Evolutionary conservation across 2,113 vertebrate genomes (phyloP).

Genomic region (Nannospalax galili): DNA sequence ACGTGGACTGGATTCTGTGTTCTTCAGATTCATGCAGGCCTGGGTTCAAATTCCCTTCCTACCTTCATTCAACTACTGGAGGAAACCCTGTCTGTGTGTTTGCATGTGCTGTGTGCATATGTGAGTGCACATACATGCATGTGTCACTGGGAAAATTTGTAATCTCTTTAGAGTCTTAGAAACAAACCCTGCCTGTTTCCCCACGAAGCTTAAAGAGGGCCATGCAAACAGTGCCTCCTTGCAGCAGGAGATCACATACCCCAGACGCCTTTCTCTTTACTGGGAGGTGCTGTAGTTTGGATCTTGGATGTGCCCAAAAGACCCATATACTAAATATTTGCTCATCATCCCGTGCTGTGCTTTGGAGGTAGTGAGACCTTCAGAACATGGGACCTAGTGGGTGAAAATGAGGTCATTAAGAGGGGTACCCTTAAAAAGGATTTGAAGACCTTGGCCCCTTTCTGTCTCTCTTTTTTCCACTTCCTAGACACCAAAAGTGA

Average conservation of each 20-base stretch:
- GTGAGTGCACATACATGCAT: background rate
- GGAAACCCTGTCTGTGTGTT: background rate
- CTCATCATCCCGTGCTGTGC: too few relatives aligned
- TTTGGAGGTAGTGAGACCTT: background rate
- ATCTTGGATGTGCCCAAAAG: background rate
- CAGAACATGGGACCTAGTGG: background rate
- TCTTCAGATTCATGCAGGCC: background rate
- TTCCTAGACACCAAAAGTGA: background rate
- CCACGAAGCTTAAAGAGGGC: too few relatives aligned
- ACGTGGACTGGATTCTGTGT: background rate
- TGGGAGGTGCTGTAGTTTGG: background rate
- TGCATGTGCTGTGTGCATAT: background rate
- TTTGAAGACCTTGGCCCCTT: too few relatives aligned
- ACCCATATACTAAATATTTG: too few relatives aligned
- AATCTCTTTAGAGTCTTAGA: background rate
- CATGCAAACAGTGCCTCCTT: too few relatives aligned
- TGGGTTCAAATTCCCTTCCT: background rate
- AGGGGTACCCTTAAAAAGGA: background rate
- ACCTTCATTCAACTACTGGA: background rate
- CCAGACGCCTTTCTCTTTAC: background rate
- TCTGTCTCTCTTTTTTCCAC: background rate
- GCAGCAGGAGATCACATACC: accelerated
- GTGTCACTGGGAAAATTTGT: background rate
- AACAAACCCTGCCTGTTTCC: too few relatives aligned
- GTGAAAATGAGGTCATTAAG: background rate